Evolutionary conservation across 23 tunicate genomes (phyloP).

Genomic region (Trididemnum nubilum): DNA sequence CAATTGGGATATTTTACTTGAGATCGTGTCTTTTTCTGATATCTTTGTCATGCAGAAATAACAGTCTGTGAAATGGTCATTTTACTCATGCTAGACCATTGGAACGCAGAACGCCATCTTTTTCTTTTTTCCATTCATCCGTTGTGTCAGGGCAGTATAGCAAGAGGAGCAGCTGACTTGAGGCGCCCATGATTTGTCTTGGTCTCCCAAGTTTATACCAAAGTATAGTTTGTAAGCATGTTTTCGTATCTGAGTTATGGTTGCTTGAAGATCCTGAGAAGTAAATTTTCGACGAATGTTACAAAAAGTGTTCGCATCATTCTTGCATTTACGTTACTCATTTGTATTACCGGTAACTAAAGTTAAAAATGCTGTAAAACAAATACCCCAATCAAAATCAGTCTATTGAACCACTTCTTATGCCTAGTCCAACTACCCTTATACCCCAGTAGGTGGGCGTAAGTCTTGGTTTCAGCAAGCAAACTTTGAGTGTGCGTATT

Average conservation of each 20-base stretch:
- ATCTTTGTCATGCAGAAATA: constrained; percentile 28
- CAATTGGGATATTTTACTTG: constrained; percentile 19
- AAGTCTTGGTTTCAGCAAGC: too few species aligned
- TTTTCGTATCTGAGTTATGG: background rate
- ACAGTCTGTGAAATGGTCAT: constrained; percentile 9
- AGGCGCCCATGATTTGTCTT: constrained; percentile 37
- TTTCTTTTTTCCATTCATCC: constrained; percentile 43
- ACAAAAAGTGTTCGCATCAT: constrained; percentile 14
- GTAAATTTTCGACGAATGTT: constrained; percentile 33
- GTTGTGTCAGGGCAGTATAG: constrained; percentile 3
- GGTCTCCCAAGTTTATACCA: constrained; percentile 13
- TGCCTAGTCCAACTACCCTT: too few species aligned
- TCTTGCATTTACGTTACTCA: background rate
- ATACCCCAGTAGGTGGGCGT: too few species aligned
- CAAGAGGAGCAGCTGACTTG: constrained; percentile 16
- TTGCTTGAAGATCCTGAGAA: background rate
- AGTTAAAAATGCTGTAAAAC: too few species aligned
- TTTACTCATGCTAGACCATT: constrained; percentile 14
- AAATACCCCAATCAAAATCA: too few species aligned
- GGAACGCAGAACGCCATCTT: constrained; percentile 31
- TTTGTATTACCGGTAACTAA: too few species aligned
- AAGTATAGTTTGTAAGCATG: constrained; percentile 32
- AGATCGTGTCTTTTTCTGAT: constrained; percentile 2
- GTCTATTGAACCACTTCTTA: too few species aligned
- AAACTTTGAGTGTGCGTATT: too few species aligned